Percentiles rank a stretch among this genome's conserved stretches.
These are phyloP conservation scores for Drosophila chauvacae DNA, from an alignment of 1,140 invertebrate genomes.

Conservation along the genomic window DNA sequence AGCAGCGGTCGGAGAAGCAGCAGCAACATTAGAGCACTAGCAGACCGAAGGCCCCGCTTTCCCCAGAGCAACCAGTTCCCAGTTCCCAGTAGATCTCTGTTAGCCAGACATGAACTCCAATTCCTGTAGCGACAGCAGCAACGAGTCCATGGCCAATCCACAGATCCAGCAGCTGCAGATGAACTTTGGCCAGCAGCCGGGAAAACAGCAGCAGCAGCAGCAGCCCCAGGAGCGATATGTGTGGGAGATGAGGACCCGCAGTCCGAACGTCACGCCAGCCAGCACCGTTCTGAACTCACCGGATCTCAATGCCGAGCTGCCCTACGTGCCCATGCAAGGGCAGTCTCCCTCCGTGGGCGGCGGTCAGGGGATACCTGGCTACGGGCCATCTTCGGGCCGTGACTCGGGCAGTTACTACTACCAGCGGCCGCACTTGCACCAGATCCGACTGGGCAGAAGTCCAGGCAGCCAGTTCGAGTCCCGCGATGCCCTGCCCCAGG, in stretches of 20 bases:
- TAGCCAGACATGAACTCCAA: slow-evolving; percentile 64
- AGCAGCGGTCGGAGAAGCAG: slow-evolving; percentile 24
- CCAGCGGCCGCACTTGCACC: slow-evolving; percentile 75
- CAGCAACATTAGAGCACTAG: slow-evolving; percentile 37
- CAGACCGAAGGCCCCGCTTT: not conserved
- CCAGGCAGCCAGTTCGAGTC: slow-evolving; percentile 78
- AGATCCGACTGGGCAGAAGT: slow-evolving; percentile 79
- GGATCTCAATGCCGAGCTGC: slow-evolving; percentile 74
- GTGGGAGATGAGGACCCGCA: slow-evolving; percentile 83
- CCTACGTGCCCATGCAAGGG: slow-evolving; percentile 59
- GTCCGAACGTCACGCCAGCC: slow-evolving; percentile 82
- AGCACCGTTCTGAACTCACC: slow-evolving; percentile 84
- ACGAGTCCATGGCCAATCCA: slow-evolving; percentile 65
- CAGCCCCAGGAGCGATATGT: slow-evolving; percentile 77
- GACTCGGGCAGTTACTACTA: slow-evolving; percentile 52
- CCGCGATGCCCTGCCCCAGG: slow-evolving; percentile 48
- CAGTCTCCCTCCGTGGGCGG: slow-evolving; percentile 37
- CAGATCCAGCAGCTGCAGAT: slow-evolving; percentile 63
- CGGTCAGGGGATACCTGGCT: slow-evolving; percentile 29
- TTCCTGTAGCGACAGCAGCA: slow-evolving; percentile 71
- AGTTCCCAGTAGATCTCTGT: not conserved
- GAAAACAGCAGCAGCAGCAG: not conserved
- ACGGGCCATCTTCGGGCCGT: slow-evolving; percentile 9
- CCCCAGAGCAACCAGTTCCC: not conserved
- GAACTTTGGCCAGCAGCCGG: slow-evolving; percentile 44